phyloP scores from a whole-genome alignment of 1,140 invertebrate genomes.

The Eciton burchellii region DNA sequence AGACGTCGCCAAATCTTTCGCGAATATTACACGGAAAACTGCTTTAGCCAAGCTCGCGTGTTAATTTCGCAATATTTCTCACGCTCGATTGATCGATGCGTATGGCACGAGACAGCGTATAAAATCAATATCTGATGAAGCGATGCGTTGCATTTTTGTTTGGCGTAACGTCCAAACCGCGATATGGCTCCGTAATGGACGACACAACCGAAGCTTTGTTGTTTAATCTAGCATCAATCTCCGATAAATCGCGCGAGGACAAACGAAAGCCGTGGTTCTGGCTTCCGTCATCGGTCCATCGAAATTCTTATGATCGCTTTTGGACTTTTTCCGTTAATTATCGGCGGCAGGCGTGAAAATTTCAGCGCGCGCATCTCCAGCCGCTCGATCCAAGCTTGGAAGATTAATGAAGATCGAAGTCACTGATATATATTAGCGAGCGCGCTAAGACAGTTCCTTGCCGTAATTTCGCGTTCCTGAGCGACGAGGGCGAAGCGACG shows the following conservation, averaged over 20 bases:
- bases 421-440: constrained; percentile 54
- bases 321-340: neutral
- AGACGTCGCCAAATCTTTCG: constrained; percentile 8
- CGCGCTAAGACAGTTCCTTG: constrained; percentile 51
- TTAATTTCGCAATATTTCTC: neutral
- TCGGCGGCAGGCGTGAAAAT: constrained; percentile 26
- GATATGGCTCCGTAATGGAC: neutral
- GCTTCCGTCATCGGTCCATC: neutral
- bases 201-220: neutral
- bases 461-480: constrained; percentile 53
- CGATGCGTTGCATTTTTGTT: neutral
- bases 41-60: constrained; percentile 45
- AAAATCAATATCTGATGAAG: neutral
- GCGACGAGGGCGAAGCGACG: constrained; percentile 50
- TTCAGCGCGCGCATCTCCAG: constrained; percentile 17
- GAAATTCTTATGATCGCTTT: neutral
- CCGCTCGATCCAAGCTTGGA: constrained; percentile 34
- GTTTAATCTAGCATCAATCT: too few relatives aligned
- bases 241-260: too few relatives aligned
- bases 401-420: constrained; percentile 61
- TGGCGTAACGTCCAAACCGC: neutral
- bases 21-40: constrained; percentile 62
- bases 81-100: neutral
- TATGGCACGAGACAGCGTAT: neutral
- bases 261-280: too few relatives aligned